Base-by-base conservation (phyloP, 2,888 invertebrate genomes). In the Drosophila meridionalis region DNA sequence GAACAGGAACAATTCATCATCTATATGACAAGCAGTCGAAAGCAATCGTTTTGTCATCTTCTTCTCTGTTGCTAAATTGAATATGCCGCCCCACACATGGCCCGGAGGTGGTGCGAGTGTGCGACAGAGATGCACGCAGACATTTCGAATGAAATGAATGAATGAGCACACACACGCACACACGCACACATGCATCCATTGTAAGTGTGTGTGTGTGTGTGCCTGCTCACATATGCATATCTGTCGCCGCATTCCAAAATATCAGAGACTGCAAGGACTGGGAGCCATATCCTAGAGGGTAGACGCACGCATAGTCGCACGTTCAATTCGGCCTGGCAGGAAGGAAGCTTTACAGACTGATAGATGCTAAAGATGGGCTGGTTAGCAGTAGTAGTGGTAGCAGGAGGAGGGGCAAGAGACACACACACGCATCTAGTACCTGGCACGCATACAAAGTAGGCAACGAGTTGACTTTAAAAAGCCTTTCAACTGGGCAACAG, bases 21-120 rank as follows among this genome's bases (percentile, higher is more conserved):
- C 86, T 72, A 75, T 86, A 86, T 81, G 86, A 90, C 90, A 90
- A 90, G 92, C 92, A 91, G 92, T 92, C 92, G 90, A 91, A 92
- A 92, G 91, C 92, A 91, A 92, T 91, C 92, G 92, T 91, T 92
- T 92, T 92, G 91, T 91, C 91, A 92, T 92, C 91, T 89, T 85
- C 85, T 89, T 84, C 92, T 92, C 90, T 92, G 91, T 92, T 92
- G 91, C 91, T 92, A 92, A 91, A 91, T 92, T 91, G 91, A 91
- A 91, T 91, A 92, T 92, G 89, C 83, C 86, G 82, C 82, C 84
- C 58, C 63, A 28, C 38, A 11, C 56, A 43, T 20, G 53, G 32
- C 7, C 26, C 30, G 26, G 20, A n/a, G 43, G 47, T 14, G 42
- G 43, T 36, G 42, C 20, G 12, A 12, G 43, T 26, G 68, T 47